A percentile compares a stretch with the other conserved stretches of the same genome.
Conservation (phyloP, 1,140 invertebrate species). For the Heliconius melpomene region DNA sequence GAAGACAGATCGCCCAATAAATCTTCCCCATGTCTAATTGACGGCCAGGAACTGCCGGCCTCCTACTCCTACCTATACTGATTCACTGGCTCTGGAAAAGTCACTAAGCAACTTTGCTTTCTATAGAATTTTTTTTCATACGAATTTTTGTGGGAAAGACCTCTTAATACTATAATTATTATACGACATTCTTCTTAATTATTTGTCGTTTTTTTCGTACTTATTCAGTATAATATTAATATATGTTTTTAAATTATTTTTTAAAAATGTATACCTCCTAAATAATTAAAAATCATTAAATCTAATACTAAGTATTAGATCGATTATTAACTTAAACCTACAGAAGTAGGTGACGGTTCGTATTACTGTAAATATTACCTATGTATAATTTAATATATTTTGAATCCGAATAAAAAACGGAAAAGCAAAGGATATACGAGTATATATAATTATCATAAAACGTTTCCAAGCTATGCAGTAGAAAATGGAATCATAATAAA, state of each 20-base stretch:
- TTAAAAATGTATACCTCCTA: too few relatives aligned
- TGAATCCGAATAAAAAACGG: too few relatives aligned
- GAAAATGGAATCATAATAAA: neutral
- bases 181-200: neutral
- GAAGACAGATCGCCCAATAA: slow-evolving; percentile 72
- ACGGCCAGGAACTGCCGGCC: slow-evolving; percentile 58
- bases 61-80: slow-evolving; percentile 53
- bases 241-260: too few relatives aligned
- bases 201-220: neutral
- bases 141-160: neutral
- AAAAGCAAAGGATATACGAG: too few relatives aligned
- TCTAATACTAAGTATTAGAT: too few relatives aligned
- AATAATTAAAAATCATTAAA: too few relatives aligned
- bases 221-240: too few relatives aligned
- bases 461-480: neutral
- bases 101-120: slow-evolving; percentile 33
- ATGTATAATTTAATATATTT: too few relatives aligned
- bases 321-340: too few relatives aligned
- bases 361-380: too few relatives aligned
- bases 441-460: too few relatives aligned
- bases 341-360: too few relatives aligned
- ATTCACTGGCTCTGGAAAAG: slow-evolving; percentile 56
- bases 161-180: neutral
- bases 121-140: slow-evolving; percentile 20
- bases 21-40: slow-evolving; percentile 73